These are phyloP conservation scores for Drosophila pseudoobscura DNA, from an alignment of 1,140 invertebrate genomes.

Conservation along the genomic window DNA sequence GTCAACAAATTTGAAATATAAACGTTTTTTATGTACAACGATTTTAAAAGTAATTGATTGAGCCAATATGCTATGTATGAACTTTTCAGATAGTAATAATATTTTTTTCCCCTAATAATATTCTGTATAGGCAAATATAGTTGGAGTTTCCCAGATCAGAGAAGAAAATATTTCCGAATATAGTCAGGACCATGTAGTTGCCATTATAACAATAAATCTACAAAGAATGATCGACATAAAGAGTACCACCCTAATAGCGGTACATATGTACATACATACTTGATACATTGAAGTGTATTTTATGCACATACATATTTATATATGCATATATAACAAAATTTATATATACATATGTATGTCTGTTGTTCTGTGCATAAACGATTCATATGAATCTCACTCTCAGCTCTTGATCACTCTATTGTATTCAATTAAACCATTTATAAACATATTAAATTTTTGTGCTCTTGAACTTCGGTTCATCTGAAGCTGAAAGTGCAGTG, in stretches of 20 bases:
- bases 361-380: slow-evolving; percentile 18
- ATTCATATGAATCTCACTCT: slow-evolving; percentile 39
- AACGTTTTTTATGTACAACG: too few species aligned
- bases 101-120: too few species aligned
- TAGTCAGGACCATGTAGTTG: background rate
- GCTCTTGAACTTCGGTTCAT: slow-evolving; percentile 75
- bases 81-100: too few species aligned
- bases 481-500: slow-evolving; percentile 51
- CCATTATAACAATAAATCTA: background rate
- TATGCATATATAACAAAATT: slow-evolving; percentile 12
- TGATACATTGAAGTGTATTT: too few species aligned
- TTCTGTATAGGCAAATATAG: too few species aligned
- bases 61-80: too few species aligned
- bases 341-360: slow-evolving; percentile 1
- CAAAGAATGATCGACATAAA: background rate
- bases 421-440: slow-evolving; percentile 78
- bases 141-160: too few species aligned
- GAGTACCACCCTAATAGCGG: slow-evolving; percentile 15
- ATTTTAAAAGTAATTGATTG: too few species aligned
- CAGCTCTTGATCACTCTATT: slow-evolving; percentile 62
- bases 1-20: too few species aligned
- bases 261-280: slow-evolving; percentile 11
- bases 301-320: background rate
- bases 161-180: background rate
- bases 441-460: slow-evolving; percentile 75